Evolutionary conservation across 2,888 invertebrate species (phyloP).

Genomic region (Netelia fuscicornis): DNA sequence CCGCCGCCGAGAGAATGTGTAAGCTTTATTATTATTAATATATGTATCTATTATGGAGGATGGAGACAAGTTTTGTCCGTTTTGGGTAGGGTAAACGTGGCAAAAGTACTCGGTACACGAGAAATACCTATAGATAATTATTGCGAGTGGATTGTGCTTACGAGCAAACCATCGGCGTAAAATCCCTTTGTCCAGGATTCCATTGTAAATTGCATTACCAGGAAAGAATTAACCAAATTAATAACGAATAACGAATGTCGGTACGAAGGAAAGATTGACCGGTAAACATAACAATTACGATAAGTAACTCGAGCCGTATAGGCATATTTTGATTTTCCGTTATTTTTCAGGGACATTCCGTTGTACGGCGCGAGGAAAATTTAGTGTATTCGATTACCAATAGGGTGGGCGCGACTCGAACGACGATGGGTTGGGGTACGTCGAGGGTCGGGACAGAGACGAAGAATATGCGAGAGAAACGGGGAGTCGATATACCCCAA

Average conservation of each 20-base stretch:
- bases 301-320: no score
- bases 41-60: no score
- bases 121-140: background rate
- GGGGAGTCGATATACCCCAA: constrained; percentile 43
- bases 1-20: no score
- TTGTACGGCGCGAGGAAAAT: constrained; percentile 24
- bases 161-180: background rate
- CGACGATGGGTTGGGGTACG: background rate
- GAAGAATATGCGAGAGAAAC: constrained; percentile 27
- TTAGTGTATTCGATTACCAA: constrained; percentile 50
- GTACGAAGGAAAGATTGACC: no score
- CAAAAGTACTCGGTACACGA: background rate
- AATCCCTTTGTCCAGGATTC: no score
- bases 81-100: background rate
- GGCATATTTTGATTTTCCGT: no score
- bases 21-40: background rate
- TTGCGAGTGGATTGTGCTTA: background rate
- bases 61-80: no score
- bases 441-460: background rate
- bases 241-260: no score
- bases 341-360: no score
- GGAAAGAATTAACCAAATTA: no score
- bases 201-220: no score
- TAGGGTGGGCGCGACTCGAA: background rate
- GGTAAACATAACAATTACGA: no score